Base-by-base conservation (phyloP, 2,888 invertebrate genomes). In the Pedicia rivosa region DNA sequence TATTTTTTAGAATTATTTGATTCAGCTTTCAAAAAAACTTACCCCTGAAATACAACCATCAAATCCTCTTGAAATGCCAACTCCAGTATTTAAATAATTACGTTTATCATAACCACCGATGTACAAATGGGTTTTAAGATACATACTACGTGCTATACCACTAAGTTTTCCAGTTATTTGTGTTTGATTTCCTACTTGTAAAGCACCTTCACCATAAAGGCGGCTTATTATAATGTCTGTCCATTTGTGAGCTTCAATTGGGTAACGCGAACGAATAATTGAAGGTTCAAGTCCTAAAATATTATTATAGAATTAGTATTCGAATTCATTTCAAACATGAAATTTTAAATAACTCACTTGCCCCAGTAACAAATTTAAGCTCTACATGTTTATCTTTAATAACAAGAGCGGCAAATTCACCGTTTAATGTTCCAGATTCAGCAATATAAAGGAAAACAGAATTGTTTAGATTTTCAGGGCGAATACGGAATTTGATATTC, bases 11-110 rank as follows among this genome's bases (percentile, higher is more conserved):
- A 42, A n/a, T 14, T 31, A 7, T 25, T 12, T n/a, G n/a, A 22
- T 19, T 13, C 14, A 24, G 3, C 37, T 31, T 42, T 39, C 24
- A 39, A 40, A 22, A 39, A 22, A 19, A 28, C 33, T 66, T 64
- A 90, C 88, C 55, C 82, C 77, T 36, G 81, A 78, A 37, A 94
- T 74, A 59, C 94, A 94, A 37, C 94, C 94, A 46, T 71, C 72
- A 57, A 94, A 92, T 19, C 87, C 84, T 26, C 67, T 65, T 1
- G 68, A 63, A 2, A 87, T 79, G 28, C 76, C 81, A 0, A 80
- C 74, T 44, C 77, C 74, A 37, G 72, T 67, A 51, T 84, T 79
- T 1, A 90, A 60, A 22, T 63, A 68, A 3, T 79, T 64, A 35
- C 69, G 69, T 37, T 73, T 74, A 52, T 90, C 84, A 12, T 81